Evolutionary conservation across 2,797 vertebrate species (phyloP).

Genomic region (Tenualosa thibaudeaui): DNA sequence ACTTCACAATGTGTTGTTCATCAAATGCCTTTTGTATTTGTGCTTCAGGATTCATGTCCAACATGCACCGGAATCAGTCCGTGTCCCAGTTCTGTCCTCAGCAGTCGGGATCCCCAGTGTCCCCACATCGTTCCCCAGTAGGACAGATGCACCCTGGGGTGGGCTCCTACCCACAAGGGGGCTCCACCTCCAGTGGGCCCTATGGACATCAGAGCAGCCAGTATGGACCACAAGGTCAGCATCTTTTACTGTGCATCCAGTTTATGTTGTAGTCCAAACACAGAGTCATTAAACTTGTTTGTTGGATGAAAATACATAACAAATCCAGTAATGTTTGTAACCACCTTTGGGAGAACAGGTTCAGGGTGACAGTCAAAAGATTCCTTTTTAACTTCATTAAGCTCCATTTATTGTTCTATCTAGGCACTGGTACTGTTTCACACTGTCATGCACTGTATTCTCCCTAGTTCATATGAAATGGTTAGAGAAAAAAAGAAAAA

Average conservation of each 20-base stretch:
- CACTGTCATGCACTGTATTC: background rate
- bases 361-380: too few relatives aligned
- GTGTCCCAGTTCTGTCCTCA: conserved; percentile 88
- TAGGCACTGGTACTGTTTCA: background rate
- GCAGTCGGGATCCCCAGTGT: conserved; percentile 87
- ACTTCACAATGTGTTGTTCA: conserved; percentile 12
- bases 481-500: background rate
- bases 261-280: background rate
- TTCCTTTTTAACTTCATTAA: too few relatives aligned
- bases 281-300: background rate
- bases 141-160: conserved; percentile 87
- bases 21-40: conserved; percentile 24
- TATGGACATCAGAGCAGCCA: conserved; percentile 90
- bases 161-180: conserved; percentile 85
- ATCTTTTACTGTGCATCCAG: background rate
- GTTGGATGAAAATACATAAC: background rate
- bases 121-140: conserved; percentile 86
- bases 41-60: conserved; percentile 83
- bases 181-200: conserved; percentile 76
- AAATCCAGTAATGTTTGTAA: background rate
- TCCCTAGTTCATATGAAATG: background rate
- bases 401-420: background rate
- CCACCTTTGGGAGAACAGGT: too few relatives aligned
- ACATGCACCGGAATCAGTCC: conserved; percentile 87
- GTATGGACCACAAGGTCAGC: conserved; percentile 90